phyloP scores from a whole-genome alignment of 2,888 invertebrate genomes.

The Noctua janthina region DNA sequence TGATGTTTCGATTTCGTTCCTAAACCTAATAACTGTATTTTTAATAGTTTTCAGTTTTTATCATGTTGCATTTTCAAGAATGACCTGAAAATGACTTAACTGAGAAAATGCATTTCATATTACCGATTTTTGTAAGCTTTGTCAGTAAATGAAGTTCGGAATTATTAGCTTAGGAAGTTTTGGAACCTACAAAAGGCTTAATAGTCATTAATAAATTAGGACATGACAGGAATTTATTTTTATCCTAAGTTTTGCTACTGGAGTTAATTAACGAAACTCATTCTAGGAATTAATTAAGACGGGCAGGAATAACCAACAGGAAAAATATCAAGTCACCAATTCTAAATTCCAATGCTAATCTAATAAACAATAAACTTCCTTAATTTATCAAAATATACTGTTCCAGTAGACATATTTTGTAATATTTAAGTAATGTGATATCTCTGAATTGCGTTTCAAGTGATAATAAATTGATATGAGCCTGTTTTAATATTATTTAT shows the following conservation, averaged over 20 bases:
- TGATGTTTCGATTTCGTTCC: background rate
- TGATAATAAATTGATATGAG: conserved; percentile 6
- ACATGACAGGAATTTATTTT: background rate
- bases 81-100: background rate
- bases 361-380: background rate
- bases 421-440: conserved; percentile 24
- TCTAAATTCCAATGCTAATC: background rate
- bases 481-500: conserved; percentile 22
- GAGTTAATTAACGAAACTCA: background rate
- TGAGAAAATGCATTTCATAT: background rate
- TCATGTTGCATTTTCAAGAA: background rate
- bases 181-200: background rate
- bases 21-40: background rate
- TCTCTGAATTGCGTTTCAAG: conserved; percentile 26
- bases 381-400: conserved; percentile 15
- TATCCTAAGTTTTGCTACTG: background rate
- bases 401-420: conserved; percentile 24
- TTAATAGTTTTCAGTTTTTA: background rate
- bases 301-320: background rate
- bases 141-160: background rate
- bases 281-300: background rate
- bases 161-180: background rate
- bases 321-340: background rate
- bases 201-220: background rate
- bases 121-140: background rate